Base-by-base conservation (phyloP, 2,888 invertebrate species). In the Xestia ashworthii region DNA sequence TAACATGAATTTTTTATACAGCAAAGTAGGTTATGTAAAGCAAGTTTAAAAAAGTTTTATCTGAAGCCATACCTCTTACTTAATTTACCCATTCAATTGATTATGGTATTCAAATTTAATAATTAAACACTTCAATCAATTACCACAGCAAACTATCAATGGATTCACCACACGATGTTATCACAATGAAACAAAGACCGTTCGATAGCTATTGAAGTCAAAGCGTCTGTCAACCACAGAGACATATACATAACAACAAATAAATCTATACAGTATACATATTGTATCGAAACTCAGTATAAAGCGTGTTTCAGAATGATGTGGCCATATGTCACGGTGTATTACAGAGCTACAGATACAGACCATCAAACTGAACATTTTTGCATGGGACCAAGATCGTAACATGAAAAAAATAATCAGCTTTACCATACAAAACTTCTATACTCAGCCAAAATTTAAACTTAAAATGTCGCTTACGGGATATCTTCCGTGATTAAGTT, bases 221-320 rank as follows among this genome's bases (percentile, higher is more conserved):
- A 82, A 82, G 79, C 82, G 16, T 32, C 85, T 88, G 90, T 87
- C 91, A 89, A 67, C 44, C 68, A 22, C 90, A 91, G 82, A 62
- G 53, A 16, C 68, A n/a, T 22, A 62, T 67, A 81, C 62, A 79
- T 69, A 83, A 64, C 74, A 71, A 72, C 62, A 55, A 44, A 58
- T 55, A 64, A n/a, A 44, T 46, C 53, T 48, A 72, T 50, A 48
- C 44, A 65, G 65, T n/a, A 62, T 19, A 38, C 38, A 12, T 32
- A 48, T 12, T 22, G 67, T 48, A 60, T 16, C 32, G 60, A 16
- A 60, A 32, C 16, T 16, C 58, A 32, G 16, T 14, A 67, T 67
- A 67, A 48, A 67, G 67, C 19, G 12, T 6, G 67, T 44, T 14
- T 14, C 60, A 16, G 8, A 32, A 16, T 8, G 16, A 0, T 60